Evolutionary conservation across 2,888 invertebrate species (phyloP), one percentile per base, ranked within the genome.

Genomic region (Ophion costatus): DNA sequence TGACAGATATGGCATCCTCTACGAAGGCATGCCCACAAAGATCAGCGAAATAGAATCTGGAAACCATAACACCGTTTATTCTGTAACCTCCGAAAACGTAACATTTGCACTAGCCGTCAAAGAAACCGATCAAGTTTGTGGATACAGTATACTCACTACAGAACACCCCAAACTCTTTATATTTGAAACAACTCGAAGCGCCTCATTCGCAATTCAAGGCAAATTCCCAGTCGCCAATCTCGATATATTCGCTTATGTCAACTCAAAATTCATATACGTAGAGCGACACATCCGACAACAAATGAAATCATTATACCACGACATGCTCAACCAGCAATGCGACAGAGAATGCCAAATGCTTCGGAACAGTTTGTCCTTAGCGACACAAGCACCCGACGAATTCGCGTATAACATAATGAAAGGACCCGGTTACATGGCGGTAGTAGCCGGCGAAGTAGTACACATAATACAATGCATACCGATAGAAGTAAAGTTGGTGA

Each of bases 1-100:
- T 22, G 22, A 78, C 6, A 56, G 59, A n/a, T 85, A 82, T 42
- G 74, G 79, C 9, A 63, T 84, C 33, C 67, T 86, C 9, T 85
- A 74, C 59, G 77, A 83, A 56, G 87, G 85, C 10, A 9, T 29
- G 2, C 79, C 81, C 2, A 74, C 59, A 11, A 82, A 81, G 24
- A 83, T 82, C 5, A 61, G 14, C n/a, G 76, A 82, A 4, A 24
- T 38, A 10, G 33, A 29, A 63, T 24, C 56, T 22, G 17, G 6
- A 17, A 24, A 56, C 51, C 22, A 59, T 10, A 51, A 70, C 20
- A 70, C 59, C 5, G 42, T 78, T 20, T 78, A 78, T 51, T 59
- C 61, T 7, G 24, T 78, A 22, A 10, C 70, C 7, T 42, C 70
- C 10, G 4, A 22, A 17, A 24, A 61, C 17, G 33, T 51, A 11